Base-by-base conservation (phyloP, 2,888 invertebrate species). In the Cryptus viduatorius region DNA sequence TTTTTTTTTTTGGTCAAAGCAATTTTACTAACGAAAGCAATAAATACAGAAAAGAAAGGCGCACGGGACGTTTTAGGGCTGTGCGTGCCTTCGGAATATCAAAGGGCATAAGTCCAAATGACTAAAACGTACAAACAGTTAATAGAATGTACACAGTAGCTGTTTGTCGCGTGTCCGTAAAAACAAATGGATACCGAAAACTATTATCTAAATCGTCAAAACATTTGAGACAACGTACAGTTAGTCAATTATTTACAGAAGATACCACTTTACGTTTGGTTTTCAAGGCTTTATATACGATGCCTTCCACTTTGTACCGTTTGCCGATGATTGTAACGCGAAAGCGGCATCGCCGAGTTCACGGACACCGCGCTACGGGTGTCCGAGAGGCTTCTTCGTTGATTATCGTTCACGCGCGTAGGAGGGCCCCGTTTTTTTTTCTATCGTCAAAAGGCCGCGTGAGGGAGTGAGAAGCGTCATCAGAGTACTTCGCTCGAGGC, bases 161-260 rank as follows among this genome's bases (percentile, higher is more conserved):
- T 79, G 65, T 65, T 69, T 75, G 81, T 83, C 79, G 83, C 84
- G 78, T 29, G 3, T 53, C n/a, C 37, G 61, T 24, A 8, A 31
- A 64, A 64, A 31, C 37, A 48, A 7, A 48, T 19, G 31, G 7
- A 19, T 50, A 37, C 29, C 7, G 69, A 31, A 50, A 48, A 31
- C 50, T 69, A 37, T 69, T 61, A 12, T 31, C 24, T 31, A n/a
- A 61, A 61, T 61, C 29, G 29, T 24, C 24, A 10, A 3, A 10
- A 56, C 19, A 24, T 3, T 56, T 24, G 16, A 24, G 16, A 42
- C 44, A 50, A 46, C 37, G 50, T 69, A 50, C 68, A 12, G 14
- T 29, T 29, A 50, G 14, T 69, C 8, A 50, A 48, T 69, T 8
- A 29, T 69, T 50, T 48, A 48, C 4, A 31, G 48, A 29, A 31